Conservation (phyloP, 2,888 invertebrate genomes). For the Lycaena phlaeas region DNA sequence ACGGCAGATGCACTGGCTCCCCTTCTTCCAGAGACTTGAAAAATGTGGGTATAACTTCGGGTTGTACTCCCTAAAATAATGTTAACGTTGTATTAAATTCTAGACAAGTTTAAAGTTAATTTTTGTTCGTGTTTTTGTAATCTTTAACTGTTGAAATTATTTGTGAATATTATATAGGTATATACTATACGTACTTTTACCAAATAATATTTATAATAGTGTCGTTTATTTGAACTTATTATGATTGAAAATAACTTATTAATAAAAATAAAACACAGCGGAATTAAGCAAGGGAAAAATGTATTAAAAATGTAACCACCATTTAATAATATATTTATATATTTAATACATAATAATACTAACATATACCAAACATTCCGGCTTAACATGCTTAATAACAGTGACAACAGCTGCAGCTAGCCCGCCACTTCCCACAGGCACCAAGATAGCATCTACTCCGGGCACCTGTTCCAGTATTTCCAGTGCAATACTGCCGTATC, state of each 20-base stretch:
- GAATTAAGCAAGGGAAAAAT: background rate
- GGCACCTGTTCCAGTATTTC: conserved; percentile 92
- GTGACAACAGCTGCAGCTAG: conserved; percentile 89
- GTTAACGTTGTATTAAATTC: conserved; percentile 7
- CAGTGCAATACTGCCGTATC: conserved; percentile 92
- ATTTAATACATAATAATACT: conserved; percentile 43
- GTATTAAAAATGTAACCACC: background rate
- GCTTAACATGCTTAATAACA: conserved; percentile 87
- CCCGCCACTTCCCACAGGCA: conserved; percentile 94
- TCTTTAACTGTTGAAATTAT: too few species aligned
- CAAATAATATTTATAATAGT: too few species aligned
- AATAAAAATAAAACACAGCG: too few species aligned
- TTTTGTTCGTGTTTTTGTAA: too few species aligned
- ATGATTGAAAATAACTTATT: too few species aligned
- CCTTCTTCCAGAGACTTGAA: conserved; percentile 79
- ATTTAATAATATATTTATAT: background rate
- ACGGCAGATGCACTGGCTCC: conserved; percentile 74
- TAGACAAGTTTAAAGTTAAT: background rate
- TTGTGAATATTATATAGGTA: too few species aligned
- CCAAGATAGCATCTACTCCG: conserved; percentile 87
- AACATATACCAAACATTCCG: conserved; percentile 87
- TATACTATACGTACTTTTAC: too few species aligned
- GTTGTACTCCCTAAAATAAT: conserved; percentile 84
- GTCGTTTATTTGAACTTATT: too few species aligned
- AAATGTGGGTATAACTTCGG: conserved; percentile 90